These are phyloP conservation scores for Paedocypris micromegethes DNA, from an alignment of 2,797 vertebrate species.

Conservation along the genomic window DNA sequence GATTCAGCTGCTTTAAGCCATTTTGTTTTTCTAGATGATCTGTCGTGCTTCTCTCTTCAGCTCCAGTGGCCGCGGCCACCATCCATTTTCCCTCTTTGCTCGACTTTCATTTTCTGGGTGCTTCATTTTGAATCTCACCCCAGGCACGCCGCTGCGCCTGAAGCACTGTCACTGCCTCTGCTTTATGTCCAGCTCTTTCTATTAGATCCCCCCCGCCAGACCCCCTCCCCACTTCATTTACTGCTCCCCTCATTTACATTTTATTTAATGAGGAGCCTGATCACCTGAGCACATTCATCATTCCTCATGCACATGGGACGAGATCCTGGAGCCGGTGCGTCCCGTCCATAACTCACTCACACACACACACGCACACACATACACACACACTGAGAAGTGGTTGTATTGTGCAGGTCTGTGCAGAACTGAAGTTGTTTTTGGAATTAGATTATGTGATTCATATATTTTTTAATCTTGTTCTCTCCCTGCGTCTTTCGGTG, in stretches of 20 bases:
- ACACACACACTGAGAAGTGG: constrained; percentile 16
- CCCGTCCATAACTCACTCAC: constrained; percentile 32
- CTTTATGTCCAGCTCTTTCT: constrained; percentile 53
- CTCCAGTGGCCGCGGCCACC: constrained; percentile 29
- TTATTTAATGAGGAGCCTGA: constrained; percentile 60
- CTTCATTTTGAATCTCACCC: constrained; percentile 53
- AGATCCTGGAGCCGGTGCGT: constrained; percentile 35
- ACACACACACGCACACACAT: constrained; percentile 23
- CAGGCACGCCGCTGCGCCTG: constrained; percentile 43
- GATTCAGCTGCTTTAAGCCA: constrained; percentile 51
- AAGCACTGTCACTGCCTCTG: constrained; percentile 51
- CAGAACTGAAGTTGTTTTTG: constrained; percentile 39
- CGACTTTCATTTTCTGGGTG: constrained; percentile 52
- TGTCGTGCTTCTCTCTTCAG: constrained; percentile 32
- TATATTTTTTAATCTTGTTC: constrained; percentile 31
- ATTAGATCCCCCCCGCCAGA: constrained; percentile 53
- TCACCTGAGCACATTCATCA: constrained; percentile 58
- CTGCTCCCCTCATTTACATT: constrained; percentile 52
- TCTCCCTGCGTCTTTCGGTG: constrained; percentile 30
- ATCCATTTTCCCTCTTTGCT: constrained; percentile 47
- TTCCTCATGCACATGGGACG: constrained; percentile 48
- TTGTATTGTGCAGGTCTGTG: constrained; percentile 40
- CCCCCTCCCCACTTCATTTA: constrained; percentile 41
- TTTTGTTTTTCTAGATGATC: constrained; percentile 48
- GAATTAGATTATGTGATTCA: constrained; percentile 4